Base-by-base conservation (phyloP, 2,888 invertebrate species). In the Torymus aiolomorphi region DNA sequence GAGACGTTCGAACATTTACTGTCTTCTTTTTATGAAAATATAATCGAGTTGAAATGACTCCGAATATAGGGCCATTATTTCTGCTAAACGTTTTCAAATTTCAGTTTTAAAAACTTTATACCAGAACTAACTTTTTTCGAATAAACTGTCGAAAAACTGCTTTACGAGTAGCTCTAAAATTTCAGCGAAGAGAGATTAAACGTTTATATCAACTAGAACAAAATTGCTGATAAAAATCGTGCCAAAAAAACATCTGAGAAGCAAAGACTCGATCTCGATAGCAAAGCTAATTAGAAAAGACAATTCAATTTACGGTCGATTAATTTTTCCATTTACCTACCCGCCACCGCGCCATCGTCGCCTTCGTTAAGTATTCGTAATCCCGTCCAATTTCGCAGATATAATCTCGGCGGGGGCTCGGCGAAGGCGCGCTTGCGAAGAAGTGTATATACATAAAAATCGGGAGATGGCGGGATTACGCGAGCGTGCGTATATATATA, bases 331-430 rank as follows among this genome's bases (percentile, higher is more conserved):
- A 67, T 67, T 67, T 67, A 56, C 52, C 51, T 2, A 14, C 8
- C 42, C 16, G 5, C 49, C 5, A 10, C 4, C 54, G 16, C 18
- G 67, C 1, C 8, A 24, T 62, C 18, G 4, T n/a, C 52, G 5
- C n/a, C 49, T 49, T 65, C 56, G 20, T 67, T 56, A 67, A 67
- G 31, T 49, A 56, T 31, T 54, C 31, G 54, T 67, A 67, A 67
- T 67, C 67, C 56, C 54, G 31, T 67, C 52, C 67, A 56, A 67
- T 67, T 67, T 66, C 66, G 18, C 11, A 52, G 66, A 66, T 66
- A 66, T 20, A 66, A 66, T 66, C 66, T 52, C 42, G 12, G 52
- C 52, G 52, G 49, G 20, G 16, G 65, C 10, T 2, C 11, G 49
- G 1, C 56, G n/a, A 56, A 14, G n/a, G 1, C n/a, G 5, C 14